Evolutionary conservation across 1,140 invertebrate genomes (phyloP).

Genomic region (Lerema accius): DNA sequence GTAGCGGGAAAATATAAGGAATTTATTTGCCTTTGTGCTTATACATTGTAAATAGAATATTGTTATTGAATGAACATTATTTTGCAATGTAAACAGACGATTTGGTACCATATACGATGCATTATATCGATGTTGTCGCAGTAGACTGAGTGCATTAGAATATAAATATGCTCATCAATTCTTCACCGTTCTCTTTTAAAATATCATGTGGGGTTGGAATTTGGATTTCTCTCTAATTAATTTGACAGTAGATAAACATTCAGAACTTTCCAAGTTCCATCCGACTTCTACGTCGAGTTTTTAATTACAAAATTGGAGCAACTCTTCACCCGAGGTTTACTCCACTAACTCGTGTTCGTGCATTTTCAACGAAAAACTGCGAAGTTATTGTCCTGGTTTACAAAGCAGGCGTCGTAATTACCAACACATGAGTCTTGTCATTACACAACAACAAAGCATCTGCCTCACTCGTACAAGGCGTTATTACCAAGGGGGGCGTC

Average conservation of each 20-base stretch:
- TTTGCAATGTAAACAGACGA: too few species aligned
- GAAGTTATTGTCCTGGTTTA: slow-evolving; percentile 22
- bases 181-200: too few species aligned
- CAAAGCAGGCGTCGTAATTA: slow-evolving; percentile 17
- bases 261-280: too few species aligned
- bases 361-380: slow-evolving; percentile 4
- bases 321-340: neutral
- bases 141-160: too few species aligned
- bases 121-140: too few species aligned
- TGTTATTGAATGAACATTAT: too few species aligned
- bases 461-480: slow-evolving; percentile 2
- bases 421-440: slow-evolving; percentile 28
- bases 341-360: neutral
- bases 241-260: too few species aligned
- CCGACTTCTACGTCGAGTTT: neutral
- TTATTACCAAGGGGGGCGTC: slow-evolving; percentile 11
- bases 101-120: too few species aligned
- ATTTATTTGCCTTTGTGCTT: slow-evolving; percentile 19
- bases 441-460: slow-evolving; percentile 17
- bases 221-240: too few species aligned
- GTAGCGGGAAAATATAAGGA: slow-evolving; percentile 17
- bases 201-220: too few species aligned
- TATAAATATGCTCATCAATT: too few species aligned
- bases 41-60: neutral
- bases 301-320: neutral